Base-by-base conservation (phyloP, 2,113 vertebrate genomes). In the Kobus ellipsiprymnus region DNA sequence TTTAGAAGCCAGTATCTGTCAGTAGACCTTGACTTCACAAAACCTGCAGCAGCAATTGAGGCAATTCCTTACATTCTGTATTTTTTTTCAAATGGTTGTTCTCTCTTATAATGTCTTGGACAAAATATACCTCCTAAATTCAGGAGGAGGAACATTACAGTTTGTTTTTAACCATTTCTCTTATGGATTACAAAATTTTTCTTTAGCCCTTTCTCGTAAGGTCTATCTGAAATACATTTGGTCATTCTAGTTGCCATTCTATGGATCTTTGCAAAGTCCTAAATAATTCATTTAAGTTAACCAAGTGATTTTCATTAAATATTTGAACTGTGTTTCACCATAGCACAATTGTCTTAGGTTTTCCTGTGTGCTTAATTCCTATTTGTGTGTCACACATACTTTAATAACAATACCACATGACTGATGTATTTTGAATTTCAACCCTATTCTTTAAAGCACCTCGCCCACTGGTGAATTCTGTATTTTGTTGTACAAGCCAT, bases 261-360 rank as follows among this genome's bases (percentile, higher is more conserved):
- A 36, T 80, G 94, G 13, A 67, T 64, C 46, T 82, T 83, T 40
- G 7, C 60, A 64, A 90, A 91, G 77, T 91, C 48, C 36, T 52
- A 30, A 19, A 7, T 46, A 94, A 57, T 40, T 50, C 50, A 59
- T 48, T 88, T 84, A 88, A 54, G 9, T 93, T 67, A 83, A 57
- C 40, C 33, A 83, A 80, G 12, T 87, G 33, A 27, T 96, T 94
- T 94, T 91, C 29, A 96, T 82, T 94, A 87, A 88, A n/a, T 87
- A n/a, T 83, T 77, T 87, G 15, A 77, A 46, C 14, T 86, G 13
- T 93, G 29, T 87, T 30, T 91, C 54, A 91, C 87, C 36, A 88
- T 17, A 87, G 29, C 82, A 77, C 52, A 87, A 3, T 50, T 90
- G 82, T 87, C 48, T 94, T 94, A 74, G 29, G 17, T 83, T 94